Percentiles rank a stretch among this genome's conserved stretches.
Evolutionary conservation across 1,140 invertebrate species (phyloP).

Genomic region (Lepidostoma basale): DNA sequence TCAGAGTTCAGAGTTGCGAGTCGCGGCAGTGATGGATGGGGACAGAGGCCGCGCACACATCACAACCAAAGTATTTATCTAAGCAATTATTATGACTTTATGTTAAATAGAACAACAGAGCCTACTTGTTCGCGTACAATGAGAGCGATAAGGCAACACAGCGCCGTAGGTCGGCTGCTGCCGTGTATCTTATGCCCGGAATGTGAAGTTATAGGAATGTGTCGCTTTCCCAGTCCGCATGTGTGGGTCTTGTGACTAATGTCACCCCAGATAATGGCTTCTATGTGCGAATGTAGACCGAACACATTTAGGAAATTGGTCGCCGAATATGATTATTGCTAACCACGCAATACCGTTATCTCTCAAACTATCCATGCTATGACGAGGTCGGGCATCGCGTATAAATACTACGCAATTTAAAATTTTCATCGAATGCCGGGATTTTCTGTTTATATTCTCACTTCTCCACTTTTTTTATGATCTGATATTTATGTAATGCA

Average conservation of each 20-base stretch:
- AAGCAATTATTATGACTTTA: background rate
- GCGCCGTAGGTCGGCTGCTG: background rate
- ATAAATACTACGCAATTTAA: too few relatives aligned
- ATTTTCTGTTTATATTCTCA: too few relatives aligned
- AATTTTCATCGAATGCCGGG: too few relatives aligned
- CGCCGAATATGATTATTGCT: conserved; percentile 7
- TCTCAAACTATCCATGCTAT: background rate
- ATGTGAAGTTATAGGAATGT: conserved; percentile 3
- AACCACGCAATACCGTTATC: background rate
- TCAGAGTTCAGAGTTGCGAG: background rate
- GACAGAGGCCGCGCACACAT: background rate
- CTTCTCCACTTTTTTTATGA: too few relatives aligned
- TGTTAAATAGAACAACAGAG: background rate
- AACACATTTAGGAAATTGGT: conserved; percentile 16
- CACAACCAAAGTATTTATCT: background rate
- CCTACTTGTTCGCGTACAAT: background rate
- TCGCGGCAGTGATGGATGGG: conserved; percentile 2
- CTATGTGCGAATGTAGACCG: conserved; percentile 10
- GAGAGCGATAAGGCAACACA: background rate
- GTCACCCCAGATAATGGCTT: conserved; percentile 16
- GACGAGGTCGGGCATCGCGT: too few relatives aligned
- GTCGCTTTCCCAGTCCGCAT: conserved; percentile 3
- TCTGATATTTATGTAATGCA: too few relatives aligned
- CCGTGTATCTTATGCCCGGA: background rate
- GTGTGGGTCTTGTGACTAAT: conserved; percentile 12